phyloP scores from a whole-genome alignment of 2,797 vertebrate species.

The Chelonia mydas region DNA sequence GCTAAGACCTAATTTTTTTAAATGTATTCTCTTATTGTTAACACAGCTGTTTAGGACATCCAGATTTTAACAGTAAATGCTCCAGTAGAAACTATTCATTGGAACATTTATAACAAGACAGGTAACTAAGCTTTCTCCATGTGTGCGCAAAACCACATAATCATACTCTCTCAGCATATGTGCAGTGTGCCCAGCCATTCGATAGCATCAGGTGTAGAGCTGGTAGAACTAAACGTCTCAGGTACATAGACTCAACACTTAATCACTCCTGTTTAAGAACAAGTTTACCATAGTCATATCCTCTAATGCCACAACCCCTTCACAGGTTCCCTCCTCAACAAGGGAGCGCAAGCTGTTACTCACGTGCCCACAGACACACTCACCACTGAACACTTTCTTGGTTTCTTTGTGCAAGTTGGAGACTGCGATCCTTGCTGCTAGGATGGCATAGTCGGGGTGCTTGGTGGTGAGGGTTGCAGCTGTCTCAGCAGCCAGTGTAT shows the following conservation, averaged over 20 bases:
- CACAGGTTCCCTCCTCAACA: not conserved
- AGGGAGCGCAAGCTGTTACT: not conserved
- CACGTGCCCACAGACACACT: slow-evolving; percentile 23
- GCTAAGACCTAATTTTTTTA: not conserved
- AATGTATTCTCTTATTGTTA: not conserved
- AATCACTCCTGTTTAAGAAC: not conserved
- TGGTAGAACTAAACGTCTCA: not conserved
- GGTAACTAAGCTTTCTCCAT: not conserved
- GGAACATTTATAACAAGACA: not conserved
- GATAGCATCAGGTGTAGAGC: not conserved
- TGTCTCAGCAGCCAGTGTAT: slow-evolving; percentile 95
- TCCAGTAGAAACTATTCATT: not conserved
- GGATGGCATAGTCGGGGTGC: slow-evolving; percentile 95
- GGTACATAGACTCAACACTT: not conserved
- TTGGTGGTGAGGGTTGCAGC: slow-evolving; percentile 96
- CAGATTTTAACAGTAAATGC: not conserved
- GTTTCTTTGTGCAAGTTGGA: slow-evolving; percentile 99
- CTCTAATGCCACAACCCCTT: accelerated
- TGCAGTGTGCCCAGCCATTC: not conserved
- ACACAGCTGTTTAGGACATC: not conserved
- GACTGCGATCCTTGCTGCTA: slow-evolving; percentile 95
- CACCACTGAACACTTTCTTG: slow-evolving; percentile 96
- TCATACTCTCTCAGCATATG: too few species aligned
- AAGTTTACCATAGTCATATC: accelerated
- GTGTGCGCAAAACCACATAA: not conserved